phyloP scores from a whole-genome alignment of 2,888 invertebrate species.

The Tuberolachnus salignus region DNA sequence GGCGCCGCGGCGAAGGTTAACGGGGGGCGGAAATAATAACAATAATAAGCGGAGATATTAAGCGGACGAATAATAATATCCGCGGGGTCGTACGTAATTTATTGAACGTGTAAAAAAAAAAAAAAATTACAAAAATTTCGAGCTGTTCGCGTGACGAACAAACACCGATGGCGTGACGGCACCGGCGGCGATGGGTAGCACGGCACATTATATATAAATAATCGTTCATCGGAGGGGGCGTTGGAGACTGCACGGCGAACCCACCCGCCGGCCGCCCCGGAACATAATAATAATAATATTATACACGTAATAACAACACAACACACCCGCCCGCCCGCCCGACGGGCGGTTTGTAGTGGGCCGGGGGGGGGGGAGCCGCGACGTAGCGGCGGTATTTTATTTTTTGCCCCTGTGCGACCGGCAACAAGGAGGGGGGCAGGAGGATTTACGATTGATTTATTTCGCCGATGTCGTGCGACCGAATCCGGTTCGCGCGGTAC shows the following conservation, averaged over 20 bases:
- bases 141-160: conserved; percentile 52
- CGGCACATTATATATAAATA: not conserved
- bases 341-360: no score
- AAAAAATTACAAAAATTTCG: conserved; percentile 32
- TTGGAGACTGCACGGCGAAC: conserved; percentile 36
- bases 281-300: no score
- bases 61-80: conserved; percentile 48
- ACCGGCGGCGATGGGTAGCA: conserved; percentile 26
- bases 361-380: not conserved
- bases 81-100: conserved; percentile 39
- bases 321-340: not conserved
- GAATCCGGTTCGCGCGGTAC: conserved; percentile 19
- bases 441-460: conserved; percentile 55
- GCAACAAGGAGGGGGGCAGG: not conserved
- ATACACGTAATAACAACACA: conserved; percentile 32
- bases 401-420: not conserved
- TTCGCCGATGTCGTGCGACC: conserved; percentile 20
- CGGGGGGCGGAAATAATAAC: not conserved
- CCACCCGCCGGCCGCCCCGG: not conserved
- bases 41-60: conserved; percentile 43
- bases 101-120: conserved; percentile 36
- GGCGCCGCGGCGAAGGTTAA: not conserved
- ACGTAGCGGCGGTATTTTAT: not conserved
- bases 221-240: not conserved
- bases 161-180: conserved; percentile 51